phyloP scores from a whole-genome alignment of 2,797 vertebrate genomes.

The Poeciliopsis paucimaculata region DNA sequence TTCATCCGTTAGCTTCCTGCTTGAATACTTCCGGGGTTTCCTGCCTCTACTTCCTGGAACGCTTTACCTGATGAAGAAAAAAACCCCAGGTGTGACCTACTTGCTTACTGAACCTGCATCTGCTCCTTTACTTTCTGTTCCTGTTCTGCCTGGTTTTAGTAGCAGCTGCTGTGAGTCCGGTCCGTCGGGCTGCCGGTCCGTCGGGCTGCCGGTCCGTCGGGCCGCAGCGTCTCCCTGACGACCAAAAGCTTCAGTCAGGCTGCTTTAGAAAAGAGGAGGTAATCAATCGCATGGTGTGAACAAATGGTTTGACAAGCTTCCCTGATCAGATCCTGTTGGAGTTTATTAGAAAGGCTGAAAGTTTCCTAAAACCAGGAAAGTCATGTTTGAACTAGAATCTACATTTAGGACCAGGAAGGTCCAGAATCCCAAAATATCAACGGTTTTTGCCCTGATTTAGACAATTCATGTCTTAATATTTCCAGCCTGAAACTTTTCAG shows the following conservation, averaged over 20 bases:
- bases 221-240: neutral
- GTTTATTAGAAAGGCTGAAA: neutral
- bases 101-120: constrained; percentile 78
- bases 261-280: neutral
- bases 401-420: neutral
- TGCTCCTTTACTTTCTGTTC: constrained; percentile 66
- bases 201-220: neutral
- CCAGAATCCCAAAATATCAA: neutral
- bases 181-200: neutral
- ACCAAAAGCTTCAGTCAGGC: neutral
- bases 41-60: constrained; percentile 55
- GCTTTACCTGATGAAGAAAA: constrained; percentile 68
- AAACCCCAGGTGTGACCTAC: constrained; percentile 36
- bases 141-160: constrained; percentile 73
- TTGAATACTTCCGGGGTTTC: constrained; percentile 73
- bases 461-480: neutral
- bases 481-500: neutral
- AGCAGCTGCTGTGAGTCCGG: neutral
- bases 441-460: neutral
- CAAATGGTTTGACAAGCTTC: neutral
- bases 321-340: neutral
- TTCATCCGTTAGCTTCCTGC: constrained; percentile 76
- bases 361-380: neutral
- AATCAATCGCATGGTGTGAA: neutral
- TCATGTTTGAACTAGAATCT: neutral